phyloP scores from a whole-genome alignment of 2,113 vertebrate species.

The Psettodes erumei region DNA sequence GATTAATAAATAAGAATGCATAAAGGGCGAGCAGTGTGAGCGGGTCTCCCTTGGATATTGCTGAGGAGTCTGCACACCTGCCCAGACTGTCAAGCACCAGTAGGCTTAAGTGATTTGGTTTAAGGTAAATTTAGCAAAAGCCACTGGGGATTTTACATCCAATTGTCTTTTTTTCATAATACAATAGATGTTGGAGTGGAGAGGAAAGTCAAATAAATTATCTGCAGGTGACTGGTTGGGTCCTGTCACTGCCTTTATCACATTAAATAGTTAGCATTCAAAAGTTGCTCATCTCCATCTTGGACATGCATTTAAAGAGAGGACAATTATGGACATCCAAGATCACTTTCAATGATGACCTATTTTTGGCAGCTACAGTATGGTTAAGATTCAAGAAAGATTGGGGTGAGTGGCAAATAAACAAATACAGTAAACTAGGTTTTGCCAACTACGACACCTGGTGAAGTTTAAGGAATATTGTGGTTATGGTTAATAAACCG shows the following conservation, averaged over 20 bases:
- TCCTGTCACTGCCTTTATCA: conserved; percentile 64
- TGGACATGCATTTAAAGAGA: conserved; percentile 23
- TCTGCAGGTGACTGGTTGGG: conserved; percentile 69
- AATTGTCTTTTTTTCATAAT: conserved; percentile 77
- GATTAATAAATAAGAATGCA: conserved; percentile 79
- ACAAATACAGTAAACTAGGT: too few species aligned
- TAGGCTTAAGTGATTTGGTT: conserved; percentile 82
- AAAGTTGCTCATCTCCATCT: conserved; percentile 32
- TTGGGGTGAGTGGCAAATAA: too few species aligned
- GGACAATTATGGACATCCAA: not conserved
- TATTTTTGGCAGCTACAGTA: not conserved
- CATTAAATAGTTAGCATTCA: conserved; percentile 75
- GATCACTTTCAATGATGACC: not conserved
- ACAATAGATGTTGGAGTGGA: conserved; percentile 70
- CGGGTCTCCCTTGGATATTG: conserved; percentile 69
- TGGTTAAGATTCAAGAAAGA: not conserved
- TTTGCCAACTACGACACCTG: too few species aligned
- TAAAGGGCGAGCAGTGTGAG: conserved; percentile 70
- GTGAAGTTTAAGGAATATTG: too few species aligned
- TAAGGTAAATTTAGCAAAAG: conserved; percentile 82
- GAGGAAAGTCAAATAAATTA: conserved; percentile 71
- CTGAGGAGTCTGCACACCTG: conserved; percentile 72
- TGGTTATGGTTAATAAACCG: not conserved
- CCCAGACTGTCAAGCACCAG: conserved; percentile 80
- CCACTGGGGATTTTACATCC: conserved; percentile 78